Evolutionary conservation across 1,140 invertebrate genomes (phyloP), one percentile per base, ranked within the genome.

Genomic region (Drosophila erecta): DNA sequence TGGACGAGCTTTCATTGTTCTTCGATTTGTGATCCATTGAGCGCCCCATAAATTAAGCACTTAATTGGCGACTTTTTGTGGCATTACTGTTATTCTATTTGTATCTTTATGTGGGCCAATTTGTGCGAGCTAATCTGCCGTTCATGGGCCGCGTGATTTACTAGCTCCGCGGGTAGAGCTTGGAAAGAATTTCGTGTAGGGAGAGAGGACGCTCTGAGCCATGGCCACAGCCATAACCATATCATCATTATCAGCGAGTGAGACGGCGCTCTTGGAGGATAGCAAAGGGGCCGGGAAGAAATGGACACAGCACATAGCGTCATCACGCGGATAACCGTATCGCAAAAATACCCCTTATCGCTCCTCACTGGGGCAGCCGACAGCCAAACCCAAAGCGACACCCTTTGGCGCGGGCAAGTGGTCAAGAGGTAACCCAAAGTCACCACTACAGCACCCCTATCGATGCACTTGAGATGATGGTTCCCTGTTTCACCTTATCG

Each of bases 71-170:
- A 35, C 49, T 37, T 17, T 17, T 17, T 17, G 1, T 54, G 22
- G 7, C 69, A 66, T 55, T 71, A 27, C 35, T 59, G 38, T 60
- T 56, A 66, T 67, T 58, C n/a, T 4, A 37, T 66, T 66, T 55
- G 33, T 55, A 35, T 47, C 44, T 59, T 66, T 65, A 80, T 81
- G 53, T 65, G 51, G 60, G 46, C 46, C 79, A 78, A 81, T 81
- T 81, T 74, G 79, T 58, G 43, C 41, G 17, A 10, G 72, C 62
- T 83, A 83, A 83, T 83, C 79, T 61, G 61, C 35, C 64, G 44
- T 66, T 59, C 70, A 44, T 33, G 22, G 44, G 40, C 50, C 64
- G 79, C 67, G 69, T 81, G 79, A 81, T 81, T 83, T 83, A 84
- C 71, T 54, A 30, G 41, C 64, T 41, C 49, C 44, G 15, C 40